Evolutionary conservation across 1,140 invertebrate species (phyloP).

Genomic region (Drosophila grimshawi): DNA sequence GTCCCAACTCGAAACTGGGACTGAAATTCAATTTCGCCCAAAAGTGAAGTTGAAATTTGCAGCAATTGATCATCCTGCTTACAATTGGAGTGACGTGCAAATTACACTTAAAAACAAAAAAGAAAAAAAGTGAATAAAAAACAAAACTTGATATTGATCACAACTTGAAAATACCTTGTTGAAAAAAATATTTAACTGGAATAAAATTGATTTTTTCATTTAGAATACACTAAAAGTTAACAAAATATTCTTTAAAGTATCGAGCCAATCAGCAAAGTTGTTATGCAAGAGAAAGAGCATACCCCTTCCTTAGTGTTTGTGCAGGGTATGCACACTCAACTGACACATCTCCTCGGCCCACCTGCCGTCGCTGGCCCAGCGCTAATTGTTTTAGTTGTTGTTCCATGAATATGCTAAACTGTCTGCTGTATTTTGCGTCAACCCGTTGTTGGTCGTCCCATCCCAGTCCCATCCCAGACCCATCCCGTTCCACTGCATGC

Average conservation of each 20-base stretch:
- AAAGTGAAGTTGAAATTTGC: constrained; percentile 38
- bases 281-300: constrained; percentile 18
- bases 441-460: constrained; percentile 3
- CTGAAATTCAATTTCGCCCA: constrained; percentile 45
- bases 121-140: not conserved
- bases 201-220: not conserved
- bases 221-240: not conserved
- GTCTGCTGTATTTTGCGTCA: constrained; percentile 62
- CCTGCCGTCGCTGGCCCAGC: constrained; percentile 59
- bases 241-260: too few relatives aligned
- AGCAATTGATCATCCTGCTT: constrained; percentile 63
- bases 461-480: not conserved
- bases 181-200: not conserved
- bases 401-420: constrained; percentile 81
- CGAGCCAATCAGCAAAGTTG: not conserved
- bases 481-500: not conserved
- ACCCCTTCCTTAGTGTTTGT: not conserved
- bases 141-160: too few relatives aligned
- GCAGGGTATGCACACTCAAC: constrained; percentile 30
- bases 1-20: constrained; percentile 14
- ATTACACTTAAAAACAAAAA: constrained; percentile 58
- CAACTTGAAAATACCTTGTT: constrained; percentile 11
- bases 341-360: constrained; percentile 47
- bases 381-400: constrained; percentile 80
- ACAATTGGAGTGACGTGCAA: constrained; percentile 73